These are phyloP conservation scores for Ctena decussata DNA, from an alignment of 2,888 invertebrate genomes.

Conservation along the genomic window DNA sequence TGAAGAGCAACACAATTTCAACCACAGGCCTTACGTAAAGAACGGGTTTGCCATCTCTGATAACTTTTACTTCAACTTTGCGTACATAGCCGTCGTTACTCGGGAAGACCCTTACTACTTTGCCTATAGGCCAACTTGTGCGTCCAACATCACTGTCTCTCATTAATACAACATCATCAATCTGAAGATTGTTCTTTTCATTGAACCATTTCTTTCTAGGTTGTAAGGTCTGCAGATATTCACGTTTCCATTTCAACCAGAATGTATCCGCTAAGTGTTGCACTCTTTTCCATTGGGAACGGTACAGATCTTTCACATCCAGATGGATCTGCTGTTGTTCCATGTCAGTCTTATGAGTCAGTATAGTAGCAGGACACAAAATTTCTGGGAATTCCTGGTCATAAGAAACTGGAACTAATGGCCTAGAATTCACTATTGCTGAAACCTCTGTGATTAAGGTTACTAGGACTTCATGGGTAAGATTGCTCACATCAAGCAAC, in stretches of 20 bases:
- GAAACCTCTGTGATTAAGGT: slow-evolving; percentile 31
- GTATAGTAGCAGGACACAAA: slow-evolving; percentile 29
- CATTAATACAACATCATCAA: slow-evolving; percentile 33
- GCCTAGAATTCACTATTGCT: slow-evolving; percentile 26
- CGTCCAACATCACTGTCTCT: slow-evolving; percentile 19
- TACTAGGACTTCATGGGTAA: slow-evolving; percentile 24
- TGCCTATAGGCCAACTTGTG: slow-evolving; percentile 38
- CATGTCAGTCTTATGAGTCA: slow-evolving; percentile 25
- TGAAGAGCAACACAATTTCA: background rate
- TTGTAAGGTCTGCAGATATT: slow-evolving; percentile 40
- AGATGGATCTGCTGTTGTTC: background rate
- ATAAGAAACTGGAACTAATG: slow-evolving; percentile 22
- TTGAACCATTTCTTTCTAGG: slow-evolving; percentile 32
- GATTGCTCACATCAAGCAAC: slow-evolving; percentile 12
- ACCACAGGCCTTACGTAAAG: slow-evolving; percentile 29
- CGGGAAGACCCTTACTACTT: slow-evolving; percentile 23
- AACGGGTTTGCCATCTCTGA: slow-evolving; percentile 10
- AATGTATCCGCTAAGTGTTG: slow-evolving; percentile 40
- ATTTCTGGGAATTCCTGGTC: slow-evolving; percentile 31
- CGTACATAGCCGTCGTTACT: slow-evolving; percentile 31
- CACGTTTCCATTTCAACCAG: slow-evolving; percentile 40
- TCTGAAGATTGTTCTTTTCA: background rate
- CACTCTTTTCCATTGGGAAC: slow-evolving; percentile 45
- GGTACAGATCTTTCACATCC: slow-evolving; percentile 23
- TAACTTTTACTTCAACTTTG: slow-evolving; percentile 22